Conservation (phyloP, 2,113 vertebrate species). For the Melanotaenia duboulayi region DNA sequence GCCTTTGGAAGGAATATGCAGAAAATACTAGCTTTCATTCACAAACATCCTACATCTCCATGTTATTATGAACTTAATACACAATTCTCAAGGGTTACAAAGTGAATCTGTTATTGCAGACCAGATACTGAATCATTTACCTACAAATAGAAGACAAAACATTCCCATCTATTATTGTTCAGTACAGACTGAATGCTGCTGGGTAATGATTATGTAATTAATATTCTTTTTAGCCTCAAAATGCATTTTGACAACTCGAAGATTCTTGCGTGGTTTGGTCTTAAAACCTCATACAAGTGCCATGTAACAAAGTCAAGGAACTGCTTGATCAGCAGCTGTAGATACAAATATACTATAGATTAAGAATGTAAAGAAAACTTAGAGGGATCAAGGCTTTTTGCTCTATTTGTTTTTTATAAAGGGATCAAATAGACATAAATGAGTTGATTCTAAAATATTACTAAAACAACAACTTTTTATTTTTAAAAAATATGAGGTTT, state of each 20-base stretch:
- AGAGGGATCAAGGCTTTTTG: too few relatives aligned
- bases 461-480: too few relatives aligned
- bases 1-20: background rate
- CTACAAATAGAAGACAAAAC: background rate
- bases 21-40: background rate
- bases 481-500: too few relatives aligned
- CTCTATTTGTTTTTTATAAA: too few relatives aligned
- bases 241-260: background rate
- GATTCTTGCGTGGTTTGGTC: background rate
- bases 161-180: background rate
- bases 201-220: constrained; percentile 2
- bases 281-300: background rate
- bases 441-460: too few relatives aligned
- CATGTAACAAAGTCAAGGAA: background rate
- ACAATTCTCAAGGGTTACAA: constrained; percentile 11
- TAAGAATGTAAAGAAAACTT: background rate
- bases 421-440: too few relatives aligned
- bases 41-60: constrained; percentile 7
- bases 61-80: constrained; percentile 8
- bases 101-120: background rate
- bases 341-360: background rate
- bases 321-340: background rate
- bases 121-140: constrained; percentile 3
- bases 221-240: background rate
- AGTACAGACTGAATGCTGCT: too few relatives aligned